Evolutionary conservation across 1,140 invertebrate species (phyloP).

Genomic region (Zophobas atratus): DNA sequence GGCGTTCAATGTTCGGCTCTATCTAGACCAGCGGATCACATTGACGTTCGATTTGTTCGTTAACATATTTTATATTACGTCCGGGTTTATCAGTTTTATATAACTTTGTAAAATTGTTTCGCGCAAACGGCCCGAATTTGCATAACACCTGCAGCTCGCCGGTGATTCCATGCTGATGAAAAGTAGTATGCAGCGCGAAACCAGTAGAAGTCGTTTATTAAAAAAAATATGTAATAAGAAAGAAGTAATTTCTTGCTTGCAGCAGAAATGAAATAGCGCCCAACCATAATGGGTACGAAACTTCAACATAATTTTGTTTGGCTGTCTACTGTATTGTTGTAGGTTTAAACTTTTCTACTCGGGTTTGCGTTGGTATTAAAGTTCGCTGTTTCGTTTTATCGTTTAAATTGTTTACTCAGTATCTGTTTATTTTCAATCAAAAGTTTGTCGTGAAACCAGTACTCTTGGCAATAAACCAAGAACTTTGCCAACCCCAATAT

Average conservation of each 20-base stretch:
- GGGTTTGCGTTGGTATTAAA: constrained; percentile 22
- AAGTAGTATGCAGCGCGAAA: background rate
- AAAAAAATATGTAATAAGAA: constrained; percentile 15
- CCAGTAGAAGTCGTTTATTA: constrained; percentile 16
- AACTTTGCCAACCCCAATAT: background rate
- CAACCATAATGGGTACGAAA: constrained; percentile 18
- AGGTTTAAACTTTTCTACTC: constrained; percentile 30
- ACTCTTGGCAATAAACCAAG: background rate
- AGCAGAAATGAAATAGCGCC: constrained; percentile 14
- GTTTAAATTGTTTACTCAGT: constrained; percentile 37
- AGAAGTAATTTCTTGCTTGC: constrained; percentile 19
- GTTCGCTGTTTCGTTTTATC: constrained; percentile 19
- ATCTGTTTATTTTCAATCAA: constrained; percentile 42
- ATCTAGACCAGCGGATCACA: constrained; percentile 16
- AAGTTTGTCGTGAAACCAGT: constrained; percentile 8
- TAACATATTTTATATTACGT: constrained; percentile 31
- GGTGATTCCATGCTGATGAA: constrained; percentile 34
- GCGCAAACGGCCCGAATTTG: constrained; percentile 23
- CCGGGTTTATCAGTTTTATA: constrained; percentile 34
- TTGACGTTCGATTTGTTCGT: constrained; percentile 28
- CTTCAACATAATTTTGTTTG: constrained; percentile 37
- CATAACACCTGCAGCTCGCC: constrained; percentile 19
- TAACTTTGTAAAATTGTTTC: constrained; percentile 15
- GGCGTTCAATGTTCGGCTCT: constrained; percentile 8
- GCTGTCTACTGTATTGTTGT: constrained; percentile 26